Conservation (phyloP, 2,113 vertebrate species). For the Corythornis cristatus region DNA sequence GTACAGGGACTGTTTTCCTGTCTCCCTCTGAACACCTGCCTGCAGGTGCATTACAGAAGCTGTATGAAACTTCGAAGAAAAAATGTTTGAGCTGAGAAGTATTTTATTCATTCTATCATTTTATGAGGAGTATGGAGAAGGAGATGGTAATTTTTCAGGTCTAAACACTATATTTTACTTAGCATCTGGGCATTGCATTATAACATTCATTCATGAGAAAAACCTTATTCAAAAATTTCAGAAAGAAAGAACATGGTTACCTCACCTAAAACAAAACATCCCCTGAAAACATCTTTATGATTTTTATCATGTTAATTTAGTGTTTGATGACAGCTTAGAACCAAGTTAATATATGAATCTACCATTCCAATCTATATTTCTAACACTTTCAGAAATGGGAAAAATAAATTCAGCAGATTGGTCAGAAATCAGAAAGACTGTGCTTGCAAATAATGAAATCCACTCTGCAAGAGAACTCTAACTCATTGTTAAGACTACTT, state of each 20-base stretch:
- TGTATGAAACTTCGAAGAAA: background rate
- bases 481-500: background rate
- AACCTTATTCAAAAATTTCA: background rate
- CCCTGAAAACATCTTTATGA: background rate
- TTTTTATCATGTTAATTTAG: background rate
- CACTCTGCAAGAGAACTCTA: background rate
- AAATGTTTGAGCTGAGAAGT: background rate
- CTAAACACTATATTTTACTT: background rate
- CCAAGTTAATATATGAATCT: background rate
- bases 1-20: background rate
- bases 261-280: background rate
- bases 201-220: background rate
- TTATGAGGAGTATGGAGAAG: background rate
- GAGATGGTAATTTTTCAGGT: background rate
- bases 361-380: background rate
- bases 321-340: background rate
- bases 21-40: background rate
- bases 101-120: background rate
- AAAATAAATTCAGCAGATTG: background rate
- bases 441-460: background rate
- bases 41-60: background rate
- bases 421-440: background rate
- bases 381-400: background rate
- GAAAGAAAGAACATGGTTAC: background rate
- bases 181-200: background rate